Evolutionary conservation across 2,888 invertebrate genomes (phyloP), one percentile per base, ranked within the genome.

Genomic region (Oeneis ivallda): DNA sequence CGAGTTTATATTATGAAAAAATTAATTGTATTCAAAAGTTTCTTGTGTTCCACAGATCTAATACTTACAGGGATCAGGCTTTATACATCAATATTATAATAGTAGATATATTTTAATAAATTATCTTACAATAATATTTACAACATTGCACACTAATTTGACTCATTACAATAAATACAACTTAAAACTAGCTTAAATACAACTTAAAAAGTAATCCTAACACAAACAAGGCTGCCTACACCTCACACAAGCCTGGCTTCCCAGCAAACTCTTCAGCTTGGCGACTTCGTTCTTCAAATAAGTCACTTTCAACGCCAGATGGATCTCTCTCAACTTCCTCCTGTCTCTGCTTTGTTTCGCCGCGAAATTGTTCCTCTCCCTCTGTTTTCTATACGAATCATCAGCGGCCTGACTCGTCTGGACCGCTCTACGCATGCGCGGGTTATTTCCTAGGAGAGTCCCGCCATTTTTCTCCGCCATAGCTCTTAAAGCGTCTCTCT

Each of bases 321-420:
- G 98, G 74, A 98, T 98, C 82, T 99, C 98, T 76, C 98, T 96
- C 52, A 96, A 94, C 74, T 98, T 93, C 66, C 99, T 92, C 0
- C 97, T 95, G 78, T 99, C 98, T 3, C 99, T 93, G 0, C 98
- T 98, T 74, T 98, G 93, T 85, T 99, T 99, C 0, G 99, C 99
- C 0, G 99, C 98, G 70, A 96, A 96, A 82, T 99, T 99, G 84
- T 99, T 99, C 80, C 97, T 97, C 71, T 96, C 94, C 10, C 98
- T 90, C 64, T 98, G 94, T 75, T 97, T 98, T 91, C 96, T 95
- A 81, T 99, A 99, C 0, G 96, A 94, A 3, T 96, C 96, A 80
- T 98, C 96, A 0, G 95, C 76, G 59, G 86, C 79, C 49, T 79
- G 76, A 39, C 71, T 83, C 4, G 82, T 81, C 50, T 86, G 87